Percentiles rank a stretch among this genome's conserved stretches.
These are phyloP conservation scores for Brenthis ino DNA, from an alignment of 2,888 invertebrate species.

Conservation along the genomic window DNA sequence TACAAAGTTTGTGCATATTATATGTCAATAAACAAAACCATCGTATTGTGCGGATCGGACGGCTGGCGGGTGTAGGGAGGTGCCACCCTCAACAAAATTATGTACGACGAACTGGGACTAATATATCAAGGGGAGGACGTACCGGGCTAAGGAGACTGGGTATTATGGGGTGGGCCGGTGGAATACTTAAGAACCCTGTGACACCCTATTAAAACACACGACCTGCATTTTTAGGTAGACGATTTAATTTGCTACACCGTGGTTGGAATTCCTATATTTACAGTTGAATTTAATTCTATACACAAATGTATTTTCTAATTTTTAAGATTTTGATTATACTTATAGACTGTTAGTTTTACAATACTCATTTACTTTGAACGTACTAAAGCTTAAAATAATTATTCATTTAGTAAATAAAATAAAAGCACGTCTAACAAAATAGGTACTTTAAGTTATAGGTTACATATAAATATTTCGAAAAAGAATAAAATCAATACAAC, in stretches of 20 bases:
- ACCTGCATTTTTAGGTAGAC: slow-evolving; percentile 78
- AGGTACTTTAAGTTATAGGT: too few relatives aligned
- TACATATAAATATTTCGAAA: too few relatives aligned
- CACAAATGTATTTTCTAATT: not conserved
- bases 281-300: slow-evolving; percentile 3
- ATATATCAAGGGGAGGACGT: slow-evolving; percentile 83
- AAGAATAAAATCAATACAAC: too few relatives aligned
- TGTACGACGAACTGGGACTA: slow-evolving; percentile 83
- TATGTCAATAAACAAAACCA: slow-evolving; percentile 76
- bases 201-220: slow-evolving; percentile 82
- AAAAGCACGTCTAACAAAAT: too few relatives aligned
- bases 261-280: slow-evolving; percentile 21
- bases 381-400: too few relatives aligned
- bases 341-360: too few relatives aligned
- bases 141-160: slow-evolving; percentile 81
- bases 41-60: slow-evolving; percentile 75
- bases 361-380: too few relatives aligned
- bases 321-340: too few relatives aligned
- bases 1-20: slow-evolving; percentile 53
- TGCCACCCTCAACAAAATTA: slow-evolving; percentile 79
- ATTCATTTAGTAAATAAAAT: too few relatives aligned
- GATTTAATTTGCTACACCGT: slow-evolving; percentile 67
- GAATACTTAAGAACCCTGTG: slow-evolving; percentile 82
- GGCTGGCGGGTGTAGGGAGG: slow-evolving; percentile 64
- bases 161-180: slow-evolving; percentile 79